Evolutionary conservation across 2,113 vertebrate genomes (phyloP), one percentile per base, ranked within the genome.

Genomic region (Saccopteryx bilineata): DNA sequence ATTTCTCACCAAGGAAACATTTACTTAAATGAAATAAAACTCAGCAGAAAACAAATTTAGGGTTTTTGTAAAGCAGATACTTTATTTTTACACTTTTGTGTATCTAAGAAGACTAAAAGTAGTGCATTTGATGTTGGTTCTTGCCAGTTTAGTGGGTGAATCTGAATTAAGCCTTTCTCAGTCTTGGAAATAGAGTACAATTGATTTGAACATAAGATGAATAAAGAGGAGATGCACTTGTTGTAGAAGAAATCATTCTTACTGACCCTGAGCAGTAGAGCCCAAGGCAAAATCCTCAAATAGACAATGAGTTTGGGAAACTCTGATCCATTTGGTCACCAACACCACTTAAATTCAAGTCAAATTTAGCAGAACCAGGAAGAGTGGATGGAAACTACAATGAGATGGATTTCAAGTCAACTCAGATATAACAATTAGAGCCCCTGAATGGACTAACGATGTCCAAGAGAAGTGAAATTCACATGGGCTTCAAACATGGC

Each of bases 201-300:
- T 31, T 50, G 7, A 15, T 39, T 0, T 24, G 61, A 48, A 33
- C 17, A 4, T 7, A 0, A 50, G 24, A 23, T 14, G 9, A 1
- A 4, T 24, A 11, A 17, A 31, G 1, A 0, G 5, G 24, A 75
- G 11, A 13, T 3, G 4, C 0, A 15, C 26, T 10, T 54, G 2
- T 5, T 3, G 31, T 1, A 2, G 56, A 52, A 60, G 23, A 33
- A 33, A 3, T 7, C 18, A 12, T 18, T 56, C n/a, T 19, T 11
- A 13, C 54, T 5, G 11, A 18, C 31, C 8, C 13, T 2, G 0
- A 52, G 0, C 28, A 7, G n/a, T 0, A 9, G 26, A 39, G 18
- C 19, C 7, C 21, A 23, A 24, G 12, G 8, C 13, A 46, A 72
- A 60, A 50, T 28, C 75, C 68, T 66, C 60, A 18, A 31, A n/a